Conservation (phyloP, 2,113 vertebrate genomes). For the Entomyzon cyanotis region DNA sequence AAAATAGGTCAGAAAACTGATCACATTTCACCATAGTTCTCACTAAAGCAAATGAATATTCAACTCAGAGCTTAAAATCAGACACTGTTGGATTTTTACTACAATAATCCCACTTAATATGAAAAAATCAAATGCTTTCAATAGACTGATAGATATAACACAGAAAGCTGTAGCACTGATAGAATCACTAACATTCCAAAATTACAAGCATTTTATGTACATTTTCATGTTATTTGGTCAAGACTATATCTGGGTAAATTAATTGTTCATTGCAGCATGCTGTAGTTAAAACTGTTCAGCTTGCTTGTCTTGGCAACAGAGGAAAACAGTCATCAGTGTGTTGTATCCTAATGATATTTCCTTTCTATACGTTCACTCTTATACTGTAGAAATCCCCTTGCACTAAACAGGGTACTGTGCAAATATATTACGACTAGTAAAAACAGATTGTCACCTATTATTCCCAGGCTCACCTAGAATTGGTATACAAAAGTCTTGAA, state of each 20-base stretch:
- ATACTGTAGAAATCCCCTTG: background rate
- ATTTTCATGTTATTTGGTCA: background rate
- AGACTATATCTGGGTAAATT: background rate
- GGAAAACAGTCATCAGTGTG: background rate
- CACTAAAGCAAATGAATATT: conserved; percentile 25
- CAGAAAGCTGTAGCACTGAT: background rate
- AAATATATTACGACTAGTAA: background rate
- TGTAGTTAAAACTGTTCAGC: background rate
- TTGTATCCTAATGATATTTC: background rate
- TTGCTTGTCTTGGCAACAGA: background rate
- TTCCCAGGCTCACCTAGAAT: background rate
- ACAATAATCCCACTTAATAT: background rate
- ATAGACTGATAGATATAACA: background rate
- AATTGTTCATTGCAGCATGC: background rate
- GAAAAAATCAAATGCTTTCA: background rate
- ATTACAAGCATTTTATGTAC: background rate
- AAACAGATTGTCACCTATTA: background rate
- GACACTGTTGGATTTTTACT: background rate
- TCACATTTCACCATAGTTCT: conserved; percentile 45
- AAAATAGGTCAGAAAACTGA: conserved; percentile 66
- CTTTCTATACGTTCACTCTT: background rate
- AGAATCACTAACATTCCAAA: background rate
- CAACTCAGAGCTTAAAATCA: background rate
- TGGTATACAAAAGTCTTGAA: background rate
- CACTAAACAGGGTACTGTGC: background rate